These are phyloP conservation scores for Urocolius indicus DNA, from an alignment of 2,113 vertebrate species.

Conservation along the genomic window DNA sequence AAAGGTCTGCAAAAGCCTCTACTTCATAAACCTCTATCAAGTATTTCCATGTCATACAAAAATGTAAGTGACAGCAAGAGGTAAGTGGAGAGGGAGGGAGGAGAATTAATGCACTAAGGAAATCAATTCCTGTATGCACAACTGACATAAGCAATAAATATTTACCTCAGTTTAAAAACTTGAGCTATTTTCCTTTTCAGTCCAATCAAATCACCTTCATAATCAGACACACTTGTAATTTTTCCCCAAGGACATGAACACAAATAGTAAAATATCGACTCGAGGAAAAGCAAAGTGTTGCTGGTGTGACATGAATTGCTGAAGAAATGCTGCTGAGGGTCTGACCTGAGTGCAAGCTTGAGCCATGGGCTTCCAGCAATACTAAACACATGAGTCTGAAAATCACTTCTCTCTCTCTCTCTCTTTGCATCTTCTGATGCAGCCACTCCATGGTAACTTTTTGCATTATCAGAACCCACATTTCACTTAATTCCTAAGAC, in stretches of 20 bases:
- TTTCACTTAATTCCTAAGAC: neutral
- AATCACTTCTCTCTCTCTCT: neutral
- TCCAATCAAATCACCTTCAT: slow-evolving; percentile 37
- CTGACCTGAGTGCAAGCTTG: neutral
- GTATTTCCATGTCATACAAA: neutral
- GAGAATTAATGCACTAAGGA: neutral
- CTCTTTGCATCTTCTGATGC: neutral
- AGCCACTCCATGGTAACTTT: neutral
- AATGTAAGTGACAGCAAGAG: neutral
- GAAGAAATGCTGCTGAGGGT: neutral
- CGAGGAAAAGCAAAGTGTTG: neutral
- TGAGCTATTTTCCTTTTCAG: neutral
- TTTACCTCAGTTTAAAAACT: neutral
- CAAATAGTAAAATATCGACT: neutral
- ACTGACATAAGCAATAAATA: slow-evolving; percentile 12
- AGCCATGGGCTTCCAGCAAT: fast-evolving
- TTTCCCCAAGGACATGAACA: slow-evolving; percentile 2
- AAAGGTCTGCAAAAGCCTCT: neutral
- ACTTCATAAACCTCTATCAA: neutral
- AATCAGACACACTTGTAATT: neutral
- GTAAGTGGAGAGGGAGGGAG: neutral
- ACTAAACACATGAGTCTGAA: neutral
- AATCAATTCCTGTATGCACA: neutral
- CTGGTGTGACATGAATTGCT: neutral
- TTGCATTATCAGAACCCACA: neutral